Percentiles rank a stretch among this genome's conserved stretches.
Evolutionary conservation across 1,140 invertebrate genomes (phyloP).

Genomic region (Thalassaphorura encarpata): DNA sequence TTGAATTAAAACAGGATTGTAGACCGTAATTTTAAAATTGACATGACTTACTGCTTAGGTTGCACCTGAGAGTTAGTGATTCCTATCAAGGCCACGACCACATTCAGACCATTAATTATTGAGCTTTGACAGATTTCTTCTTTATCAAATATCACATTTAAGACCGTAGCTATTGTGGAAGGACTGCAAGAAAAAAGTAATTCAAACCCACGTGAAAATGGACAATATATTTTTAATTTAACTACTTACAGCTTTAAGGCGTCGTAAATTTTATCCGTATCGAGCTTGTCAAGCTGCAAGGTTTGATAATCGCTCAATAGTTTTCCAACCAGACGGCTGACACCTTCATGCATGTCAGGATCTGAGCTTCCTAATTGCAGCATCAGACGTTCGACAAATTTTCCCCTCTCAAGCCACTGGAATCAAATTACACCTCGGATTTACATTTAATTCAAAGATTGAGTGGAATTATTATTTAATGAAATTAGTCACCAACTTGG

Average conservation of each 20-base stretch:
- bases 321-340: slow-evolving; percentile 28
- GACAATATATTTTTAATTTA: too few species aligned
- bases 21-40: too few species aligned
- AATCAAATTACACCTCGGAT: slow-evolving; percentile 8
- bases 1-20: too few species aligned
- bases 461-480: slow-evolving; percentile 1
- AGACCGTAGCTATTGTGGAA: not conserved
- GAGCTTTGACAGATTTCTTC: slow-evolving; percentile 13
- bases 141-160: not conserved
- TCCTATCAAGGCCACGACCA: slow-evolving; percentile 26
- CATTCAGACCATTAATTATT: slow-evolving; percentile 24
- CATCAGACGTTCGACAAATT: slow-evolving; percentile 13
- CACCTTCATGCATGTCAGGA: slow-evolving; percentile 8
- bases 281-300: slow-evolving; percentile 13
- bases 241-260: too few species aligned
- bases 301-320: slow-evolving; percentile 11
- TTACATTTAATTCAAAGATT: not conserved
- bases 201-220: too few species aligned
- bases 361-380: slow-evolving; percentile 3
- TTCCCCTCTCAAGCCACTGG: slow-evolving; percentile 15
- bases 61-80: slow-evolving; percentile 18
- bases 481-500: not conserved
- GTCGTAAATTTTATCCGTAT: slow-evolving; percentile 5
- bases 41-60: not conserved
- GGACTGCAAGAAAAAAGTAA: not conserved